Evolutionary conservation across 2,113 vertebrate genomes (phyloP).

Genomic region (Lophura nycthemera): DNA sequence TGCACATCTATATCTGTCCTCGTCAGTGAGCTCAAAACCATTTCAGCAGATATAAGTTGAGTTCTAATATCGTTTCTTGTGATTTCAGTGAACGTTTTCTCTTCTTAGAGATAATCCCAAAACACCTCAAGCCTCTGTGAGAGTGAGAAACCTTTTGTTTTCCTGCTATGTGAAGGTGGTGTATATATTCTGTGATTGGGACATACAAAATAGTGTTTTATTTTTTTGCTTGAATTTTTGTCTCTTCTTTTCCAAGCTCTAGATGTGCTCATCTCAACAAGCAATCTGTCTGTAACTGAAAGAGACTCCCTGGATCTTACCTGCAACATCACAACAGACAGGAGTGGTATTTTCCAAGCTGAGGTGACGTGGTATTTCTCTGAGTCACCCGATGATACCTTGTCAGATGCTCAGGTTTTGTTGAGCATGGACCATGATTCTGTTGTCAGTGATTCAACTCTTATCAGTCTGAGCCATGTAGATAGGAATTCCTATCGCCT

Average conservation of each 20-base stretch:
- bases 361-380: slow-evolving; percentile 80
- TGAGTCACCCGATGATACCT: slow-evolving; percentile 32
- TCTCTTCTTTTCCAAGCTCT: slow-evolving; percentile 72
- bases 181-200: rapidly evolving
- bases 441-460: slow-evolving; percentile 73
- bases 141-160: not conserved
- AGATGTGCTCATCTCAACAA: slow-evolving; percentile 68
- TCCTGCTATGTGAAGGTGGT: not conserved
- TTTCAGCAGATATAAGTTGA: not conserved
- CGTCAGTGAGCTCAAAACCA: not conserved
- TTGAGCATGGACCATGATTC: slow-evolving; percentile 74
- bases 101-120: not conserved
- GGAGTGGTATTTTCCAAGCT: slow-evolving; percentile 65
- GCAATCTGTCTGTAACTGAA: slow-evolving; percentile 73
- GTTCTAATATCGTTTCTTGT: not conserved
- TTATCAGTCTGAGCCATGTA: slow-evolving; percentile 67
- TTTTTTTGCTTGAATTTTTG: slow-evolving; percentile 40
- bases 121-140: not conserved
- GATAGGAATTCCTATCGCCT: slow-evolving; percentile 77
- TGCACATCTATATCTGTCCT: not conserved
- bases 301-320: slow-evolving; percentile 76
- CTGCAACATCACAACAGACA: slow-evolving; percentile 80
- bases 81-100: not conserved
- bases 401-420: slow-evolving; percentile 66
- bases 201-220: not conserved